phyloP scores from a whole-genome alignment of 2,888 invertebrate species.

The Oligia fasciuncula region DNA sequence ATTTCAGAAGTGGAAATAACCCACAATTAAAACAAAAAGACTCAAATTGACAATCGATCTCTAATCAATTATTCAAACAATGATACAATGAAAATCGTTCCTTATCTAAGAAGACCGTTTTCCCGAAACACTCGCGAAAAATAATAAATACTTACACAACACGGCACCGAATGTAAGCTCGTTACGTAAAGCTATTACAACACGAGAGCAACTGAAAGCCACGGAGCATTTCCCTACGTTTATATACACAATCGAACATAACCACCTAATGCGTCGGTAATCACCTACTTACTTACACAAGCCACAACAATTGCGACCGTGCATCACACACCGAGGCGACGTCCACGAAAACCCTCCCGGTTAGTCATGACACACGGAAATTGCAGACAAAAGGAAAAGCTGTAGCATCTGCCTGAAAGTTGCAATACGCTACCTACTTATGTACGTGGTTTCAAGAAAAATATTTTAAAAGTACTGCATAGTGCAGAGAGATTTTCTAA shows the following conservation, averaged over 20 bases:
- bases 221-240: slow-evolving; percentile 51
- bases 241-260: slow-evolving; percentile 62
- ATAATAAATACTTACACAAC: slow-evolving; percentile 45
- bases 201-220: slow-evolving; percentile 60
- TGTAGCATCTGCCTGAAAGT: neutral
- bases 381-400: neutral
- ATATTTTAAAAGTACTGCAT: neutral
- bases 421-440: neutral
- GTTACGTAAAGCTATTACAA: slow-evolving; percentile 49
- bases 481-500: neutral
- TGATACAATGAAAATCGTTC: neutral
- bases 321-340: slow-evolving; percentile 34
- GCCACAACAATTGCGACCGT: slow-evolving; percentile 33
- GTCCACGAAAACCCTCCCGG: neutral
- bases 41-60: neutral
- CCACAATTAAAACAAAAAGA: neutral
- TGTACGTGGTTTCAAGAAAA: neutral
- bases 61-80: neutral
- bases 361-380: slow-evolving; percentile 27
- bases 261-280: slow-evolving; percentile 47
- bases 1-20: neutral
- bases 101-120: neutral
- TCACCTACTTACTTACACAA: slow-evolving; percentile 41
- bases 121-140: slow-evolving; percentile 10
- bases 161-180: slow-evolving; percentile 36